Evolutionary conservation across 2,888 invertebrate genomes (phyloP), one percentile per base, ranked within the genome.

Genomic region (Oscheius onirici): DNA sequence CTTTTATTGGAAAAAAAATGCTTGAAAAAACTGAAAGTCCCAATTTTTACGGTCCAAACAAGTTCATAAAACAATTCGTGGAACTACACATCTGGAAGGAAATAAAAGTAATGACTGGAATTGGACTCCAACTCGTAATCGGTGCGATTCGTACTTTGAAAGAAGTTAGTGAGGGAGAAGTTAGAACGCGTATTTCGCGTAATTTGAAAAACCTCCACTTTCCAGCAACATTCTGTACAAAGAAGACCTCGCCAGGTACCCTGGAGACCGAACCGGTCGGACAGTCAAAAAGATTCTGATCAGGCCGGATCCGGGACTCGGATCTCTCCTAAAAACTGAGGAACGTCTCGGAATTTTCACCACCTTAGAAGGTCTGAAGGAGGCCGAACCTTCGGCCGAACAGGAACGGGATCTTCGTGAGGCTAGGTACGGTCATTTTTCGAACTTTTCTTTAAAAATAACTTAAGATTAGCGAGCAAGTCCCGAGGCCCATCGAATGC

Each of bases 401-500:
- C 69, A 70, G 17, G 68, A 79, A n/a, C 77, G 81, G 77, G 79
- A 83, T 54, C 52, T 61, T 34, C 67, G 76, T 57, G 79, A 77
- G 3, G 80, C 80, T 17, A 24, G 28, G 77, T 79, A 52, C n/a
- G 8, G 5, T 34, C 34, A 34, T 34, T 34, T 34, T 34, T 0
- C 8, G 34, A 34, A 6, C 13, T 11, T 24, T 15, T 6, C 44
- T 46, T 13, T 3, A 5, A 22, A n/a, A 52, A 44, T 34, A 52
- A 57, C 67, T 73, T 34, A 57, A 80, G 77, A 24, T 74, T 82
- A 13, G 71, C 73, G 17, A 86, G 85, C 69, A 55, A 77, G 40
- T 76, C 76, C 0, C 74, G 84, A 54, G 86, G 86, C 15, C 85
- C 85, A 22, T 75, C 91, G 10, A 97, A 97, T 90, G 92, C 93